Evolutionary conservation across 2,113 vertebrate species (phyloP).

Genomic region (Rana temporaria): DNA sequence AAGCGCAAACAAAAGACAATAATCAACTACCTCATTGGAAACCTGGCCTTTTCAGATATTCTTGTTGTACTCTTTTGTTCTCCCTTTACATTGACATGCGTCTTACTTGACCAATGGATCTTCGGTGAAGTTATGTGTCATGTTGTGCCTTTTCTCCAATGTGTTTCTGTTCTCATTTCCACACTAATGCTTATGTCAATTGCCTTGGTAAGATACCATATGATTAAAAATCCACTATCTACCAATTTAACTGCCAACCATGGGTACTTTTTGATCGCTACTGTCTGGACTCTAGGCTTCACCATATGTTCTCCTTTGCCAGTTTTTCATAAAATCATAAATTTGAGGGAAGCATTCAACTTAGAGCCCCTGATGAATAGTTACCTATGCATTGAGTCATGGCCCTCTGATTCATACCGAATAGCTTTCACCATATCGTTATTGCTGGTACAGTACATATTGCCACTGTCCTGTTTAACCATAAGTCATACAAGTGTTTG

Average conservation of each 20-base stretch:
- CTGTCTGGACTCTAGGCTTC: constrained; percentile 77
- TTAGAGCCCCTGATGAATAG: constrained; percentile 72
- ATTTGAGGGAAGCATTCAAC: constrained; percentile 74
- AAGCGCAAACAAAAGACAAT: constrained; percentile 77
- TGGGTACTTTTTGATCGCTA: constrained; percentile 73
- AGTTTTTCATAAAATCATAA: constrained; percentile 78
- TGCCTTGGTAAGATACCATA: constrained; percentile 80
- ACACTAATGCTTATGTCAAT: constrained; percentile 83
- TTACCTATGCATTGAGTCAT: constrained; percentile 78
- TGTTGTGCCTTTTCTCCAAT: constrained; percentile 82
- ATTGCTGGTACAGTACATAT: constrained; percentile 79
- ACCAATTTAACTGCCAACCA: constrained; percentile 77
- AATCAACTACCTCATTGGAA: constrained; percentile 82
- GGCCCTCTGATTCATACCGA: constrained; percentile 80
- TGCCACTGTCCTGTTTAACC: constrained; percentile 76
- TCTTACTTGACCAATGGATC: constrained; percentile 81
- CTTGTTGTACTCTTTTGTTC: constrained; percentile 82
- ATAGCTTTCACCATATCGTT: constrained; percentile 79
- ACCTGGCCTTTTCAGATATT: constrained; percentile 83
- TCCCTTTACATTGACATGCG: constrained; percentile 78
- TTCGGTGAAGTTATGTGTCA: constrained; percentile 82
- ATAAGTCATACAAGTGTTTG: constrained; percentile 83
- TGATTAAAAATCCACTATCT: constrained; percentile 81
- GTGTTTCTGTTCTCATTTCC: constrained; percentile 78
- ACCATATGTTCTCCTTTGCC: constrained; percentile 80